phyloP scores from a whole-genome alignment of 2,888 invertebrate genomes.

The Nymphalis c-album region DNA sequence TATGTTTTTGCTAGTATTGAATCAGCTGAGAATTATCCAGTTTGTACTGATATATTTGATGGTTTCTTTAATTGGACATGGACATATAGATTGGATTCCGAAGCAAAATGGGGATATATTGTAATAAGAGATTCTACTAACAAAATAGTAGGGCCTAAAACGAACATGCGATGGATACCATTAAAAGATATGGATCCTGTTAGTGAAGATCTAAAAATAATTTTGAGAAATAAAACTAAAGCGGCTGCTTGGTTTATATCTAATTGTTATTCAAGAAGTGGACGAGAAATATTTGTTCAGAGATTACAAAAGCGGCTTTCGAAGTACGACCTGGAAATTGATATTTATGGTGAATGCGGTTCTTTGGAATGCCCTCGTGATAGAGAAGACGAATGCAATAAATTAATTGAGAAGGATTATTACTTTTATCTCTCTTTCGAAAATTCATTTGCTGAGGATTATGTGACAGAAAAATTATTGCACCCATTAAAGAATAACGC shows the following conservation, averaged over 20 bases:
- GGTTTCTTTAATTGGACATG: conserved; percentile 60
- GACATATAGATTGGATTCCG: conserved; percentile 56
- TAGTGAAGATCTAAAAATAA: conserved; percentile 41
- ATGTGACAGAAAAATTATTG: conserved; percentile 62
- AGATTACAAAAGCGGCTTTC: conserved; percentile 47
- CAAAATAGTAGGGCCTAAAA: conserved; percentile 49
- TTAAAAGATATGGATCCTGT: conserved; percentile 48
- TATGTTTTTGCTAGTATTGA: conserved; percentile 56
- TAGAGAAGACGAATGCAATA: conserved; percentile 47
- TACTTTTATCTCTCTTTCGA: conserved; percentile 67
- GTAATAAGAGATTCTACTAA: conserved; percentile 47
- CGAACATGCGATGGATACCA: conserved; percentile 48
- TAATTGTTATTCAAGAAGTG: conserved; percentile 50
- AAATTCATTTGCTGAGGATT: conserved; percentile 61
- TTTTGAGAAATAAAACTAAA: conserved; percentile 44
- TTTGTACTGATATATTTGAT: conserved; percentile 46
- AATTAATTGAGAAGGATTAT: conserved; percentile 49
- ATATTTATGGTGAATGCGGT: conserved; percentile 53
- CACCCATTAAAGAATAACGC: conserved; percentile 52
- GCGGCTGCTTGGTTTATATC: conserved; percentile 62
- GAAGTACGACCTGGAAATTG: conserved; percentile 50
- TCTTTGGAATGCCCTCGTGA: conserved; percentile 42
- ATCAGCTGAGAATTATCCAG: conserved; percentile 54
- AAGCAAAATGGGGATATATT: conserved; percentile 55
- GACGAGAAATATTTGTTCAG: conserved; percentile 44